Percentiles rank a stretch among this genome's conserved stretches.
Evolutionary conservation across 2,797 vertebrate genomes (phyloP).

Genomic region (Mus minutoides): DNA sequence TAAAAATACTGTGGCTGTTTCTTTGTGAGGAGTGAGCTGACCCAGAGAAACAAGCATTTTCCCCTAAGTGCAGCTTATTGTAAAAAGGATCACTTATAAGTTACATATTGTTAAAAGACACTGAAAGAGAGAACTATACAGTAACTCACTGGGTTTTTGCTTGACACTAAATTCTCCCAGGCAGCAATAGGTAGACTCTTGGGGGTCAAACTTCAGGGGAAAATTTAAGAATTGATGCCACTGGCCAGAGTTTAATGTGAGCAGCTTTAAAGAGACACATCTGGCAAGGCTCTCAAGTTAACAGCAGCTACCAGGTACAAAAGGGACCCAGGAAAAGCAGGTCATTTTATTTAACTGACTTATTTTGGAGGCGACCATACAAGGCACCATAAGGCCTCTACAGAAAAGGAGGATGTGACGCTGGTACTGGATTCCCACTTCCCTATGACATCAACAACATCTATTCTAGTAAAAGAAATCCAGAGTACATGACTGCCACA

Average conservation of each 20-base stretch:
- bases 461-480: neutral
- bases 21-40: neutral
- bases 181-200: neutral
- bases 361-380: neutral
- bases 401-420: slow-evolving; percentile 9
- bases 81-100: slow-evolving; percentile 3
- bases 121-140: neutral
- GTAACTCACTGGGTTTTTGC: neutral
- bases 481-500: neutral
- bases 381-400: neutral
- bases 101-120: neutral
- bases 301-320: neutral
- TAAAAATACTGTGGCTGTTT: slow-evolving; percentile 13
- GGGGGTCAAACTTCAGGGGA: neutral
- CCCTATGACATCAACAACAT: slow-evolving; percentile 3
- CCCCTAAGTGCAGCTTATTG: neutral
- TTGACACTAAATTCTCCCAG: slow-evolving; percentile 28
- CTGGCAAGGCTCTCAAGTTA: neutral
- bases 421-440: neutral
- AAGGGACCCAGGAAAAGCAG: neutral
- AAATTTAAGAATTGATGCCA: slow-evolving; percentile 31
- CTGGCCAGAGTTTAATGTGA: slow-evolving; percentile 17
- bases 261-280: neutral
- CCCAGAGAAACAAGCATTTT: neutral
- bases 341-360: too few species aligned